A percentile compares a stretch with the other conserved stretches of the same genome.
phyloP scores from a whole-genome alignment of 2,797 vertebrate species.

The Nasua narica region DNA sequence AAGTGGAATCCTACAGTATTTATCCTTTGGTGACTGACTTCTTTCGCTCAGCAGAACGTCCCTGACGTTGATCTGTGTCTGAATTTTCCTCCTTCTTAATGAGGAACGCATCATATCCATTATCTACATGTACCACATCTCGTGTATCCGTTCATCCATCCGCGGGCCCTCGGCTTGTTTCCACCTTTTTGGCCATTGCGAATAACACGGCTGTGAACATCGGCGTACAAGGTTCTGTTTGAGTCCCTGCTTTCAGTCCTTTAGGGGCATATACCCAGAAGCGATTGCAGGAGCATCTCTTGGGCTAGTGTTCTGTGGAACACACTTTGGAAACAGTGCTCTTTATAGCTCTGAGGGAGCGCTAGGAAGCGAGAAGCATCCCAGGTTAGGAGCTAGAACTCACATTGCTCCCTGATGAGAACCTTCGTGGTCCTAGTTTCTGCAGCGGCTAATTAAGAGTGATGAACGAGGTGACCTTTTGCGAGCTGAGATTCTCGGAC shows the following conservation, averaged over 20 bases:
- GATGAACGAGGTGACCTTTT: not conserved
- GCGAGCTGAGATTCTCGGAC: not conserved
- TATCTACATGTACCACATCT: not conserved
- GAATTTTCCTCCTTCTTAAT: not conserved
- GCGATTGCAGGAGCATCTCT: not conserved
- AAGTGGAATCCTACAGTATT: not conserved
- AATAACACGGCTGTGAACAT: not conserved
- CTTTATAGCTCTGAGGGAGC: not conserved
- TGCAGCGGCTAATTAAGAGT: not conserved
- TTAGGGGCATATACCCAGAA: not conserved
- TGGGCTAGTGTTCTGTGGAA: not conserved
- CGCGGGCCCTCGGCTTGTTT: not conserved
- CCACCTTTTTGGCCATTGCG: not conserved
- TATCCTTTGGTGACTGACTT: not conserved
- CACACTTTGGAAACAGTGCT: not conserved
- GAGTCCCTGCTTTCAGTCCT: not conserved
- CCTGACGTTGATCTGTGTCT: not conserved
- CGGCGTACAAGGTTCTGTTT: not conserved
- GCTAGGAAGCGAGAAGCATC: not conserved
- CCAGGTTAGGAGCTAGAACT: not conserved
- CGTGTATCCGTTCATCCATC: not conserved
- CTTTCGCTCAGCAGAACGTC: not conserved
- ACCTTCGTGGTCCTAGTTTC: not conserved
- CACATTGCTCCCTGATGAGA: not conserved
- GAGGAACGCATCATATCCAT: not conserved